These are phyloP conservation scores for Lucilia cuprina DNA, from an alignment of 1,140 invertebrate genomes.

Conservation along the genomic window DNA sequence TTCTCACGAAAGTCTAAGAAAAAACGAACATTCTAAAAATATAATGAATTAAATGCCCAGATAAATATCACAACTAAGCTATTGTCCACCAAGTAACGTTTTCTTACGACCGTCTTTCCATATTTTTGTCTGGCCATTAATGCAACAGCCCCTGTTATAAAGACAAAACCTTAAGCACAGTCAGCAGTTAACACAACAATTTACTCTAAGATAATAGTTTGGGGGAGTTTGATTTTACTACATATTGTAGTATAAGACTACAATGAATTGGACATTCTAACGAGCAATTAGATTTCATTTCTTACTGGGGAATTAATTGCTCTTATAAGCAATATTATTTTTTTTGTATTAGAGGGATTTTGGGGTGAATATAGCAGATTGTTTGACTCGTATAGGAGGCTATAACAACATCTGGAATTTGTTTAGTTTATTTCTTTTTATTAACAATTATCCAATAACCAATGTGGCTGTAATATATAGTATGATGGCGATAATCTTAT, in stretches of 20 bases:
- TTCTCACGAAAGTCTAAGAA: conserved; percentile 34
- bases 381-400: not conserved
- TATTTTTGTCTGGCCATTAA: not conserved
- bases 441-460: conserved; percentile 36
- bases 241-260: not conserved
- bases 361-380: not conserved
- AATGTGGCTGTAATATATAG: not conserved
- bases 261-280: conserved; percentile 47
- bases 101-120: no score
- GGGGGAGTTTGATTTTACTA: not conserved
- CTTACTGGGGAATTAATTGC: conserved; percentile 52
- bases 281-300: conserved; percentile 63
- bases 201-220: conserved; percentile 42
- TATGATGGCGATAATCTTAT: conserved; percentile 38
- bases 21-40: not conserved
- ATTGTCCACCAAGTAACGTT: not conserved
- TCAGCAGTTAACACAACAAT: conserved; percentile 63
- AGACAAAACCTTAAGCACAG: conserved; percentile 55
- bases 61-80: conserved; percentile 36
- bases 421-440: not conserved
- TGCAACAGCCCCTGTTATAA: conserved; percentile 37
- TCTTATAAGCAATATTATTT: not conserved
- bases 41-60: conserved; percentile 37
- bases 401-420: not conserved
- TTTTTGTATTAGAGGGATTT: not conserved